Conservation (phyloP, 2,888 invertebrate species). For the Zygothrica quintamaculata region DNA sequence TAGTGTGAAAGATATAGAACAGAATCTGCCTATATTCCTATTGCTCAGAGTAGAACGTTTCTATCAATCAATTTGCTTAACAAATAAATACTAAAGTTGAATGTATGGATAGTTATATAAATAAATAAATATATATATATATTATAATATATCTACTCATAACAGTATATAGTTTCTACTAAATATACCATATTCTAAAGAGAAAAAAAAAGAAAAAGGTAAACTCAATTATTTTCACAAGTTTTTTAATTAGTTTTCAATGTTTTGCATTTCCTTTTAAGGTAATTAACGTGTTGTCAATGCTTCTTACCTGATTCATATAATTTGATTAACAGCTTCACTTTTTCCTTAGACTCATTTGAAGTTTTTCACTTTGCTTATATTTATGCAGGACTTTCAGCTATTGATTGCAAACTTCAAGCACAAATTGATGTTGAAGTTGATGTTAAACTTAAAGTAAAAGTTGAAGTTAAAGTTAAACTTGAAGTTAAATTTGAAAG, state of each 20-base stretch:
- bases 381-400: neutral
- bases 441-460: neutral
- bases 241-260: slow-evolving; percentile 22
- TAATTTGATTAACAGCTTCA: slow-evolving; percentile 39
- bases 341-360: neutral
- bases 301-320: slow-evolving; percentile 24
- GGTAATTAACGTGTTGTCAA: slow-evolving; percentile 50
- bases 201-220: neutral
- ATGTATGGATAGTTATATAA: no score
- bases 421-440: neutral
- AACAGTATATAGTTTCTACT: no score
- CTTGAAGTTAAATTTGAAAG: no score
- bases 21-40: no score
- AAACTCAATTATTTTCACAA: no score
- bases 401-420: slow-evolving; percentile 14
- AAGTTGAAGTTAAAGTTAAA: neutral
- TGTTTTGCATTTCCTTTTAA: slow-evolving; percentile 25
- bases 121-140: no score
- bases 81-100: no score
- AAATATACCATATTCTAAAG: no score
- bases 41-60: no score
- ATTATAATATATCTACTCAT: no score
- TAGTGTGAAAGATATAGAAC: no score
- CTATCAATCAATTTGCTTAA: no score
- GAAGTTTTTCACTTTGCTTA: neutral